Base-by-base conservation (phyloP, 2,797 vertebrate genomes). In the Gambelia wislizenii region DNA sequence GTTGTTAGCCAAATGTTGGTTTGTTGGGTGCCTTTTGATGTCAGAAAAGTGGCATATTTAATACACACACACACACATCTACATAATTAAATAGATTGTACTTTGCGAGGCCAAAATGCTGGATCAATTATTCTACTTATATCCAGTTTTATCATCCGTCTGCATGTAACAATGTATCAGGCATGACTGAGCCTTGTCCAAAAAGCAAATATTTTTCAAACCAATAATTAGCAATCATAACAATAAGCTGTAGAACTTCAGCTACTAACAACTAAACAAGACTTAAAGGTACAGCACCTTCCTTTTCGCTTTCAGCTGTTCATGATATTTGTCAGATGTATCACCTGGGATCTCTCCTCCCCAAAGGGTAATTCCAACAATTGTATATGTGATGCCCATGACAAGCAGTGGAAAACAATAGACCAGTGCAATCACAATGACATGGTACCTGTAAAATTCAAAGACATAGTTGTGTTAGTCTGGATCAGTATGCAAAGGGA, bases 271-370 rank as follows among this genome's bases (percentile, higher is more conserved):
- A 18, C 2, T 81, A 91, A 83, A 39, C 10, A 33, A 84, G 59
- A 49, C 90, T 44, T 80, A 33, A 69, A 0, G 2, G 44, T 87
- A 95, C 84, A 33, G 47, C 97, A 99, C 99, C 99, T 99, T 99
- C 92, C 99, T 97, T 94, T 99, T 99, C 72, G 99, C 98, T 93
- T 97, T 97, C 82, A 99, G 98, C 93, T 99, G 99, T 90, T 99
- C 98, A 0, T 99, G 99, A 70, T 99, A 99, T 93, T 98, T 99
- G 95, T 99, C 95, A 69, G 98, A 98, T 16, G 98, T 98, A 89
- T 99, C 98, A 4, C 99, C 99, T 6, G 99, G 99, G 94, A 99
- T 99, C 95, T 98, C 98, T 84, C 98, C 98, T 94, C 98, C 99
- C 99, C 99, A 99, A 81, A 99, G 97, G 0, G 98, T 99, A 95